Conservation (phyloP, 2,113 vertebrate genomes). For the Micromys minutus region DNA sequence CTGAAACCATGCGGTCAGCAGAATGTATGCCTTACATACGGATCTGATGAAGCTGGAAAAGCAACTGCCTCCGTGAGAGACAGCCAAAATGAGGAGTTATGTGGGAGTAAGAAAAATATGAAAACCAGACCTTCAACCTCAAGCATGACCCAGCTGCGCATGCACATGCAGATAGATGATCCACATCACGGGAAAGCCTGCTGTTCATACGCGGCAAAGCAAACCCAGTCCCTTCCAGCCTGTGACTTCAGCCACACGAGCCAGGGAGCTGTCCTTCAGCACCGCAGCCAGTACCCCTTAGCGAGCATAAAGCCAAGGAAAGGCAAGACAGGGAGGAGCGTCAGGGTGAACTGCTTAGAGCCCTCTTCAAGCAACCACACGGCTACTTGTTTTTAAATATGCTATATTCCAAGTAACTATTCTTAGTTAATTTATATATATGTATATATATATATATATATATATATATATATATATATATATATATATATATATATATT, state of each 20-base stretch:
- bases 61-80: conserved; percentile 40
- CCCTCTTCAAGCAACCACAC: background rate
- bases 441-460: too few species aligned
- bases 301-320: background rate
- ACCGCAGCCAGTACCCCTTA: conserved; percentile 45
- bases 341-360: background rate
- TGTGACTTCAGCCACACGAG: background rate
- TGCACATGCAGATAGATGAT: conserved; percentile 23
- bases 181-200: conserved; percentile 15
- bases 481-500: too few species aligned
- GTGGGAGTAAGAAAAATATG: conserved; percentile 70
- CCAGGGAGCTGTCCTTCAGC: conserved; percentile 78
- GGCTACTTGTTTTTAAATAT: conserved; percentile 17
- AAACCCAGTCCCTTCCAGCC: background rate
- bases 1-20: conserved; percentile 60
- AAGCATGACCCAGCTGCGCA: conserved; percentile 55
- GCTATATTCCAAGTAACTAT: background rate
- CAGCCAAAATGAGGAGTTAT: conserved; percentile 68
- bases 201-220: conserved; percentile 1
- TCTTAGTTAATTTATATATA: conserved; percentile 41
- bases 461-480: too few species aligned
- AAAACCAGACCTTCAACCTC: conserved; percentile 67
- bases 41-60: conserved; percentile 51
- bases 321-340: background rate
- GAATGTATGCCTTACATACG: conserved; percentile 60